These are phyloP conservation scores for Sterna hirundo DNA, from an alignment of 2,113 vertebrate species.

Conservation along the genomic window DNA sequence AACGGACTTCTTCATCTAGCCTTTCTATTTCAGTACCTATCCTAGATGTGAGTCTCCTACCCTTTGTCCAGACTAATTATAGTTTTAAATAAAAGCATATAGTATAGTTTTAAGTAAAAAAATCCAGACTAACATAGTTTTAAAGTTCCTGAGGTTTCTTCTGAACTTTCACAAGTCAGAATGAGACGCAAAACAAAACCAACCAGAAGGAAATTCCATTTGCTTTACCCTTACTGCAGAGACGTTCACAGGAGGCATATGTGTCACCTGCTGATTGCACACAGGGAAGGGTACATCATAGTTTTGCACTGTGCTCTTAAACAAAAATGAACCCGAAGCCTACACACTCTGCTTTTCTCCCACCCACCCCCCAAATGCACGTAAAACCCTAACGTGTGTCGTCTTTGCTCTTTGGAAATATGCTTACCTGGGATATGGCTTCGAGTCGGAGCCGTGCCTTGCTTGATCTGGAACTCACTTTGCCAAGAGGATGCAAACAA, in stretches of 20 bases:
- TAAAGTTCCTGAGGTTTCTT: neutral
- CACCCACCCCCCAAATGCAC: neutral
- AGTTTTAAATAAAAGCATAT: too few relatives aligned
- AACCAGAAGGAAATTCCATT: neutral
- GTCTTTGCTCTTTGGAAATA: neutral
- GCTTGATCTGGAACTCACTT: conserved; percentile 51
- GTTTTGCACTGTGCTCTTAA: neutral
- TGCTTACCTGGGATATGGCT: neutral
- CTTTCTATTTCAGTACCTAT: neutral
- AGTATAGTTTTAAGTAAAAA: too few relatives aligned
- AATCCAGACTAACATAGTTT: neutral
- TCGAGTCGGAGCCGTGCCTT: neutral
- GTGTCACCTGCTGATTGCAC: neutral
- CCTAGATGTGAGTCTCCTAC: neutral
- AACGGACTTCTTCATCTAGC: neutral
- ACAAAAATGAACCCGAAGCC: neutral
- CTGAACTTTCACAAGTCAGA: neutral
- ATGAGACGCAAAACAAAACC: neutral
- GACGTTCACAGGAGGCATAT: neutral
- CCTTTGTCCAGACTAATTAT: neutral
- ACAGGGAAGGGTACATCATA: neutral
- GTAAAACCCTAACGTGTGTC: neutral
- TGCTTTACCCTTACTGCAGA: neutral
- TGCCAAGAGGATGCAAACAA: conserved; percentile 37
- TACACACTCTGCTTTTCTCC: neutral